Evolutionary conservation across 2,888 invertebrate species (phyloP).

Genomic region (Eupithecia subumbrata): DNA sequence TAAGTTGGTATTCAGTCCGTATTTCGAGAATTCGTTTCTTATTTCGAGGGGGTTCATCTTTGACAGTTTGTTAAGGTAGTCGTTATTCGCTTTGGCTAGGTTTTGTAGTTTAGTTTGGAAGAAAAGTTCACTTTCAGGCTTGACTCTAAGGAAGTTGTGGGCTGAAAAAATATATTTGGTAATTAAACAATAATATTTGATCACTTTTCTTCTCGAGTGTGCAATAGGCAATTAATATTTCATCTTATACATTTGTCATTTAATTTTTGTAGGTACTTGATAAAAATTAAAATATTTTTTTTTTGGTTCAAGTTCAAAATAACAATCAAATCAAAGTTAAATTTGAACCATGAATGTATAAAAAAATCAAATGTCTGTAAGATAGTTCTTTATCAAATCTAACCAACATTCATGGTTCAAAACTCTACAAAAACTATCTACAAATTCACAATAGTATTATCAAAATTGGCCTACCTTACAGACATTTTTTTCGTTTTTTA

Average conservation of each 20-base stretch:
- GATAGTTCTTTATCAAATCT: conserved; percentile 53
- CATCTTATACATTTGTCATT: neutral
- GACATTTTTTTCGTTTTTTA: conserved; percentile 70
- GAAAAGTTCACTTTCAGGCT: conserved; percentile 76
- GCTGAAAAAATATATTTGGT: conserved; percentile 56
- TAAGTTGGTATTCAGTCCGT: conserved; percentile 68
- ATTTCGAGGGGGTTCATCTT: conserved; percentile 76
- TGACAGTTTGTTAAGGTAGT: conserved; percentile 69
- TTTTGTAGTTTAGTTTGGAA: conserved; percentile 74
- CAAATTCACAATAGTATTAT: conserved; percentile 55
- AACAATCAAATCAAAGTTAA: conserved; percentile 11
- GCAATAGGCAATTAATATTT: neutral
- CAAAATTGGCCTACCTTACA: conserved; percentile 82
- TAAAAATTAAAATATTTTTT: neutral
- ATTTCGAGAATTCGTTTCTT: conserved; percentile 73
- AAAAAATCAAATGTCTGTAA: conserved; percentile 77
- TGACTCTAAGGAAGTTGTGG: conserved; percentile 66
- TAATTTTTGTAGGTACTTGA: no score
- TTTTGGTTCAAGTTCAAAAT: conserved; percentile 1
- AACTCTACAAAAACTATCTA: conserved; percentile 43
- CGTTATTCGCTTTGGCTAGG: conserved; percentile 69
- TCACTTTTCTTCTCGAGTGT: neutral
- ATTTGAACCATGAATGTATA: conserved; percentile 78
- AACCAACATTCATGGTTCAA: conserved; percentile 78
- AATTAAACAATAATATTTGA: neutral